Conservation (phyloP, 2,113 vertebrate species). For the Colinus virginianus region DNA sequence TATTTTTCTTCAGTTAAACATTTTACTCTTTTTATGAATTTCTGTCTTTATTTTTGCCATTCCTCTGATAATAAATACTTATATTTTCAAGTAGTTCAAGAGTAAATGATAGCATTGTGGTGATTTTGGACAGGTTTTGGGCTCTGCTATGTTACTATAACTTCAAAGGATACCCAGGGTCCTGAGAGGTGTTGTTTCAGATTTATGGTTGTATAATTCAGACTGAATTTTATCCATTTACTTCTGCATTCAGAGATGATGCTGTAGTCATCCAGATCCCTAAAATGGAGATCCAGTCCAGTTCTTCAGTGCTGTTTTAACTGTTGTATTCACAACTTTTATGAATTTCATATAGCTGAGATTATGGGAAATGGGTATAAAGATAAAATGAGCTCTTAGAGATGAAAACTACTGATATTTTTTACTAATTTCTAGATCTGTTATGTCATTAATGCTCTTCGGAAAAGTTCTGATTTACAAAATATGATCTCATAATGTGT, state of each 20-base stretch:
- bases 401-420: slow-evolving; percentile 11
- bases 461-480: slow-evolving; percentile 32
- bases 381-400: slow-evolving; percentile 1
- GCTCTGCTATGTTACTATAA: background rate
- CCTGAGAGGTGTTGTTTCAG: background rate
- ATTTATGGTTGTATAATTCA: background rate
- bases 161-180: background rate
- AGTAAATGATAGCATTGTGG: background rate
- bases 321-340: background rate
- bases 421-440: slow-evolving; percentile 24
- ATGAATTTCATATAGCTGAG: background rate
- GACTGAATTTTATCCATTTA: background rate
- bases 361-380: background rate
- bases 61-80: background rate
- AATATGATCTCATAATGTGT: background rate
- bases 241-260: background rate
- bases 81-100: background rate
- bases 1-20: background rate
- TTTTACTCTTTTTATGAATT: background rate
- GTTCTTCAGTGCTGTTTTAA: background rate
- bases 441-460: background rate
- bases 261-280: background rate
- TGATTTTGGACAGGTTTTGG: background rate
- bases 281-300: background rate
- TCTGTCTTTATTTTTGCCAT: background rate